Evolutionary conservation across 2,113 vertebrate species (phyloP).

Genomic region (Erpornis zantholeuca): DNA sequence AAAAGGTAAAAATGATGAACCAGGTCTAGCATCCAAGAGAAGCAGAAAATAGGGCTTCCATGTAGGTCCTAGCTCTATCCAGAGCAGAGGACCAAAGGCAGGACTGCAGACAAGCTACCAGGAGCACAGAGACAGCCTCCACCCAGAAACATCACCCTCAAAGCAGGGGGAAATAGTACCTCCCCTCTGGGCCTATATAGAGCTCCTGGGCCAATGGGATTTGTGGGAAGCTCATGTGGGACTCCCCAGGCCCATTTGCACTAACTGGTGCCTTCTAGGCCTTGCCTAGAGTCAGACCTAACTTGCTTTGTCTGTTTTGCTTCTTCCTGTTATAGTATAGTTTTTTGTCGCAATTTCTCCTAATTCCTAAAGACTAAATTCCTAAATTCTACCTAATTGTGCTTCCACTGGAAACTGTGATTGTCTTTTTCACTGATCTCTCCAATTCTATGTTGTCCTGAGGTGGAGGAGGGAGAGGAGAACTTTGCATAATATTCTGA

Average conservation of each 20-base stretch:
- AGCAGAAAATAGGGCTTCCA: not conserved
- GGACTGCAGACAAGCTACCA: not conserved
- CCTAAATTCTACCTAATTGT: not conserved
- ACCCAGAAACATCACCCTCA: rapidly evolving
- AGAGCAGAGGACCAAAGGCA: rapidly evolving
- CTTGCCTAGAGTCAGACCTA: not conserved
- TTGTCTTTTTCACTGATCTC: not conserved
- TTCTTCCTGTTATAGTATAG: not conserved
- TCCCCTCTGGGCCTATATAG: not conserved
- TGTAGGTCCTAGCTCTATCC: rapidly evolving
- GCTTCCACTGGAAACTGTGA: not conserved
- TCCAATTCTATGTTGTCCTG: not conserved
- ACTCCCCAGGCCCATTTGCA: not conserved
- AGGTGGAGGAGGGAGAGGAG: not conserved
- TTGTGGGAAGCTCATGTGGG: not conserved
- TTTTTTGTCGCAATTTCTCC: not conserved
- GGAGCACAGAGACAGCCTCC: rapidly evolving
- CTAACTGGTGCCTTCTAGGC: rapidly evolving
- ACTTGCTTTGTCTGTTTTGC: not conserved
- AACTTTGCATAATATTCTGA: not conserved
- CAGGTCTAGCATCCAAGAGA: not conserved
- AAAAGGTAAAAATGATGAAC: not conserved
- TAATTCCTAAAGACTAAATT: not conserved
- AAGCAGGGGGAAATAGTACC: rapidly evolving
- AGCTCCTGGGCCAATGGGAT: not conserved